phyloP scores from a whole-genome alignment of 2,888 invertebrate genomes.

The Metacarcinus magister region DNA sequence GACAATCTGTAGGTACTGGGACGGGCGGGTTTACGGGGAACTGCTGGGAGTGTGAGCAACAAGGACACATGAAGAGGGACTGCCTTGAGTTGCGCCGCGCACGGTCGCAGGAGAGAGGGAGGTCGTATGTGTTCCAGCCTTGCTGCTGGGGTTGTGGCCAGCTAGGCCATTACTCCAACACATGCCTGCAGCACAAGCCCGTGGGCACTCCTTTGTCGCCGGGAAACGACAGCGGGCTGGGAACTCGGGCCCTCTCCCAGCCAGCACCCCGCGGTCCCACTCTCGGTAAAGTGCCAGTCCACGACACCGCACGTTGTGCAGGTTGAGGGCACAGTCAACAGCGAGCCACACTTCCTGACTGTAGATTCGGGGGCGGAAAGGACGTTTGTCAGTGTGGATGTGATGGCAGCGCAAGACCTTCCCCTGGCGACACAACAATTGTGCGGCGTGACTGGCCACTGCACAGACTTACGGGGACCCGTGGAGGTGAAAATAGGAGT shows the following conservation, averaged over 20 bases:
- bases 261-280: background rate
- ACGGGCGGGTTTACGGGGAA: background rate
- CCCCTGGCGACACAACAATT: no score
- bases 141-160: background rate
- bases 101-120: background rate
- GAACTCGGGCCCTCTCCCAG: conserved; percentile 8
- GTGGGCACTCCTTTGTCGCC: background rate
- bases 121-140: background rate
- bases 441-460: no score
- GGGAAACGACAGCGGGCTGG: conserved; percentile 42
- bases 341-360: background rate
- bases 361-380: conserved; percentile 16
- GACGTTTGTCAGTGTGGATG: background rate
- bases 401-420: no score
- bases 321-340: conserved; percentile 1
- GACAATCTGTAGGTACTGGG: background rate
- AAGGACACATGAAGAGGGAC: conserved; percentile 26
- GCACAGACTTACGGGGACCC: no score
- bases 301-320: background rate
- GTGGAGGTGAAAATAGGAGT: no score
- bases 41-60: conserved; percentile 1
- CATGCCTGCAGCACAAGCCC: background rate
- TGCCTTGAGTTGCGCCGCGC: background rate
- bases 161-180: background rate
- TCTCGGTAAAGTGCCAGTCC: background rate